Evolutionary conservation across 2,888 invertebrate genomes (phyloP).

Genomic region (Baronia brevicornis): DNA sequence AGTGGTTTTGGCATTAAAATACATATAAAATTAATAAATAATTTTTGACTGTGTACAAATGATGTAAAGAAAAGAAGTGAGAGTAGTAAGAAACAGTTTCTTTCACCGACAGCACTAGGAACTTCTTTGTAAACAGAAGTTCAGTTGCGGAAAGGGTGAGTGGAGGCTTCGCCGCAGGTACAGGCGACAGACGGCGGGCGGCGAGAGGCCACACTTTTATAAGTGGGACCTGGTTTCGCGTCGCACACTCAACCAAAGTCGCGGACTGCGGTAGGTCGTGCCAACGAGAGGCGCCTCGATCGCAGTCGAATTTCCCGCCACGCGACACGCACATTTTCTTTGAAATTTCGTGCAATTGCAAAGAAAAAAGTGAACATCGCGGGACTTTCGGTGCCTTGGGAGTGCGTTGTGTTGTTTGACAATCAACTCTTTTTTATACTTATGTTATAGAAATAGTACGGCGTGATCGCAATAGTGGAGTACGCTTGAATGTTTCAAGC

Average conservation of each 20-base stretch:
- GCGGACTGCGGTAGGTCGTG: slow-evolving; percentile 70
- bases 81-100: neutral
- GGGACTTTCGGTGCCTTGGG: slow-evolving; percentile 55
- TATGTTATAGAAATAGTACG: slow-evolving; percentile 32
- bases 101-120: slow-evolving; percentile 30
- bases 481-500: slow-evolving; percentile 51
- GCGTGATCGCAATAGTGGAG: slow-evolving; percentile 64
- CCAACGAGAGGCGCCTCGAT: slow-evolving; percentile 63
- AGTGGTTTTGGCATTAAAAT: too few species aligned
- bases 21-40: too few species aligned
- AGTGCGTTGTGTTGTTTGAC: slow-evolving; percentile 60
- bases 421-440: slow-evolving; percentile 31
- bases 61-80: neutral
- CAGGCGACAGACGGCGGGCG: slow-evolving; percentile 18
- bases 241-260: slow-evolving; percentile 58
- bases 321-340: slow-evolving; percentile 62
- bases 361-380: slow-evolving; percentile 65
- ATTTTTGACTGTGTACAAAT: too few species aligned
- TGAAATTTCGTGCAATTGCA: slow-evolving; percentile 72
- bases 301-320: slow-evolving; percentile 52
- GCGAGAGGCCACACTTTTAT: slow-evolving; percentile 29
- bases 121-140: slow-evolving; percentile 29
- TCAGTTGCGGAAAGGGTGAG: slow-evolving; percentile 29
- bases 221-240: slow-evolving; percentile 45
- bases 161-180: slow-evolving; percentile 28